phyloP scores from a whole-genome alignment of 2,113 vertebrate genomes.

The Cathartes aura region DNA sequence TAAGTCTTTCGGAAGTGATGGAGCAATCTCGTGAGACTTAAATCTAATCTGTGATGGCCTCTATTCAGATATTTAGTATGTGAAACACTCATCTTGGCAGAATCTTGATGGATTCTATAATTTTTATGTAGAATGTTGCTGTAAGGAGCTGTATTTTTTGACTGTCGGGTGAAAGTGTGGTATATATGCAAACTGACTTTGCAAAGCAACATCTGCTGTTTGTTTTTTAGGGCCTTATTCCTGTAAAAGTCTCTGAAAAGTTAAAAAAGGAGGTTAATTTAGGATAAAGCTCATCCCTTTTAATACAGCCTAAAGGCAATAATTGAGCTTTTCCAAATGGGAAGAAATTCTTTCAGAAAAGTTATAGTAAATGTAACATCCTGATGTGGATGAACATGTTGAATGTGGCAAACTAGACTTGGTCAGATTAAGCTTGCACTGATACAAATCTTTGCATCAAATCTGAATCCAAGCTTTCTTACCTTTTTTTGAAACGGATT shows the following conservation, averaged over 20 bases:
- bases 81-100: conserved; percentile 63
- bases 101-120: conserved; percentile 41
- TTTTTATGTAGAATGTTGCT: conserved; percentile 57
- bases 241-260: neutral
- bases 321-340: neutral
- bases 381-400: neutral
- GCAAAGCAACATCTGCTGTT: conserved; percentile 61
- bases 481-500: neutral
- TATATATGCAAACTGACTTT: conserved; percentile 53
- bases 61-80: conserved; percentile 43
- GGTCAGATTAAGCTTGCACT: neutral
- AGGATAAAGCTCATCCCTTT: neutral
- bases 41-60: conserved; percentile 52
- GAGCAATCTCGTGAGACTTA: conserved; percentile 8
- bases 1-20: conserved; percentile 27
- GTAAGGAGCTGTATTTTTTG: conserved; percentile 55
- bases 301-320: neutral
- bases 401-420: neutral
- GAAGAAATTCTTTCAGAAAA: neutral
- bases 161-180: conserved; percentile 16
- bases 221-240: conserved; percentile 5
- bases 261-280: conserved; percentile 45
- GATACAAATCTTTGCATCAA: neutral
- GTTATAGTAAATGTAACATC: neutral
- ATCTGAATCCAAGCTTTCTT: neutral